Evolutionary conservation across 2,113 vertebrate species (phyloP), one percentile per base, ranked within the genome.

Genomic region (Elanus axillaris): DNA sequence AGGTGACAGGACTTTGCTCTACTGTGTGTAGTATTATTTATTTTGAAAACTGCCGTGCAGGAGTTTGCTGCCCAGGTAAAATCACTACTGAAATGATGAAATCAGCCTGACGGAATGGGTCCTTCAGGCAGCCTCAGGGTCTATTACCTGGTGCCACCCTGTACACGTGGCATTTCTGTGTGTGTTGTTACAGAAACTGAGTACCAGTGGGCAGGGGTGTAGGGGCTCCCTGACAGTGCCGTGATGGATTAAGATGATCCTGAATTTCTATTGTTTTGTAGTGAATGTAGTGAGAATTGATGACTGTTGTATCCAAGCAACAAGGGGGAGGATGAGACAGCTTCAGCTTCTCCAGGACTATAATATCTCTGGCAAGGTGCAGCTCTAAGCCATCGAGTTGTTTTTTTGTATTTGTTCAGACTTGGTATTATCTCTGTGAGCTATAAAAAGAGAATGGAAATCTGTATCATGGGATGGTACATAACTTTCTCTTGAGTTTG

Each of bases 241-340:
- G 20, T 98, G 97, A 97, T 97, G 96, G 97, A 98, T 98, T 88
- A 40, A 95, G 87, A 94, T 6, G 67, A 96, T 97, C 91, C 86
- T 62, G 66, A 95, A 96, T 97, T 96, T 95, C 93, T 92, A 88
- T 96, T 94, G 94, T 95, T 96, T 93, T 76, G 79, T 81, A 31
- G 43, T 86, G 87, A 80, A 92, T 73, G 80, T 78, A 73, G 86
- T 95, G 94, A 96, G 94, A 94, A 86, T 90, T 76, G 96, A 93
- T 96, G 82, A 40, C 94, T 96, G 18, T 87, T 87, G 91, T 93
- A 88, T 73, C 94, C 67, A 95, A 91, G 89, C 68, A 92, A 94
- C 81, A 76, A 96, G 62, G 93, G 77, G 84, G 90, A 92, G 94
- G 94, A 92, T 93, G 55, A 77, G 53, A 50, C 58, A 78, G 71